Evolutionary conservation across 2,888 invertebrate species (phyloP), one percentile per base, ranked within the genome.

Genomic region (Sisyra terminalis): DNA sequence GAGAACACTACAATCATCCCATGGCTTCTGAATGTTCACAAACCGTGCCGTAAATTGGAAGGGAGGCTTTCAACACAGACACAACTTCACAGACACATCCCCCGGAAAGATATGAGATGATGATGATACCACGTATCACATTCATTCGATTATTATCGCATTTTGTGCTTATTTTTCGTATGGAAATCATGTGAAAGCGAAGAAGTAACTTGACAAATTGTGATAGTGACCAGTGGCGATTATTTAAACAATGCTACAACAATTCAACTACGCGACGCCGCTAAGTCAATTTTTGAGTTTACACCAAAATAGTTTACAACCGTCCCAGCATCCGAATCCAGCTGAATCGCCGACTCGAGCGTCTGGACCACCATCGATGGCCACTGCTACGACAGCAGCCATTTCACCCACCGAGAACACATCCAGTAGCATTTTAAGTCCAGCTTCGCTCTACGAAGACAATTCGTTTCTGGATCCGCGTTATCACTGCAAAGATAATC

Each of bases 251-350:
- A 62, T 61, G 62, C 51, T 63, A 37, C 60, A 60, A 48, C 43
- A 41, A 13, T 56, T 57, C 46, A 60, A 60, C 49, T 63, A 61
- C 44, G 55, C 60, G n/a, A 57, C 58, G 6, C 58, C 61, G 4
- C 45, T 63, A 36, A 58, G 58, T 40, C 59, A 61, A 46, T 60
- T 63, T 47, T 47, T 62, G 34, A 59, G 54, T 40, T 60, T 60
- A 45, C 60, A 61, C 45, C 60, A 60, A 32, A 47, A 58, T 16
- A 59, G 59, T 43, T 57, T 58, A 17, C 55, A 54, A 45, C 51
- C 51, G 42, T 42, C 47, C 8, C 16, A 16, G 17, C 3, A 24
- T 24, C 45, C 55, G 17, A 24, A 24, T 24, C 45, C 55, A 5
- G 7, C 7, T 5, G 24, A 24, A 24, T 24, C 24, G 24, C 24